Evolutionary conservation across 2,797 vertebrate species (phyloP), one percentile per base, ranked within the genome.

Genomic region (Danio jaintianensis): DNA sequence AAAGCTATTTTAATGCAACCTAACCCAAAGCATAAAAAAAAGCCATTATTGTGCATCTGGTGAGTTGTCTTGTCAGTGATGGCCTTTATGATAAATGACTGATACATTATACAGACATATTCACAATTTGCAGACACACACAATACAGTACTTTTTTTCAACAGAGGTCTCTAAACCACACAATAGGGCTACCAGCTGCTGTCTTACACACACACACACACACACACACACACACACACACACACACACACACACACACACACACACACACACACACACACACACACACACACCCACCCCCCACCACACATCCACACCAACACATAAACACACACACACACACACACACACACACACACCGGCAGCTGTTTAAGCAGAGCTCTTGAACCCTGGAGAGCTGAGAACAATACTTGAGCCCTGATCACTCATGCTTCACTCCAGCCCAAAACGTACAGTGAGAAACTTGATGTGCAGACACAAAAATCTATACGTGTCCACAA

Each of bases 141-240:
- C 80, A 80, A 80, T 82, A 52, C 59, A 80, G 63, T 71, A 58
- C 10, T 45, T 61, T 45, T 53, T 52, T 63, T 7, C 59, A 36
- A 22, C 64, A 55, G 66, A 79, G 79, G 50, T 62, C 78, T 53
- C 66, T 47, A 82, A 84, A 68, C 42, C 67, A 73, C 77, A 81
- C 43, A 81, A 85, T 67, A 78, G 50, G 71, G 52, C 43, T 45
- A 42, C 56, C 85, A 86, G 85, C 85, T 84, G 85, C 77, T 63
- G 13, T 70, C 52, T 58, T 66, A 70, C 68, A 82, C 72, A 73
- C 69, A n/a, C 75, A 68, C 66, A 85, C 64, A 66, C 67, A 20
- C 75, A 50, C 61, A 75, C 79, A 79, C 52, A 29, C 48, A 50
- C 52, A 47, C 15, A 76, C 52, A 55, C 53, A 61, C 75, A 53